phyloP scores from a whole-genome alignment of 2,888 invertebrate genomes.

The Aquatica leii region DNA sequence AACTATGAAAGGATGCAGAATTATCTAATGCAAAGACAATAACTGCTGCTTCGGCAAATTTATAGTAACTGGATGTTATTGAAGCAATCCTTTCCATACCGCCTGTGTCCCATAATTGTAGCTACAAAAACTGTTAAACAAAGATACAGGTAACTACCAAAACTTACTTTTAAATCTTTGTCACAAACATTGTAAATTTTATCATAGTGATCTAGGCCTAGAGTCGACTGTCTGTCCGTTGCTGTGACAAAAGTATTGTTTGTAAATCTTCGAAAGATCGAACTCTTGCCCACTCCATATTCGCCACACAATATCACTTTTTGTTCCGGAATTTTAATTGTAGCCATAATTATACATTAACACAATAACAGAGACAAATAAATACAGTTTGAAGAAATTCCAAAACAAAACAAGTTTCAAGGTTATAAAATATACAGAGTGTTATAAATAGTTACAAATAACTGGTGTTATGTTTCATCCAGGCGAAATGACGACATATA shows the following conservation, averaged over 20 bases:
- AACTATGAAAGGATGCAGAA: constrained; percentile 88
- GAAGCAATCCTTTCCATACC: constrained; percentile 97
- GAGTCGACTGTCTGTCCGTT: constrained; percentile 83
- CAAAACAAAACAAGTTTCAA: background rate
- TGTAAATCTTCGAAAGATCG: constrained; percentile 89
- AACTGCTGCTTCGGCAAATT: constrained; percentile 94
- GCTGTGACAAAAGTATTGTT: constrained; percentile 88
- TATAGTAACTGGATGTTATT: constrained; percentile 94
- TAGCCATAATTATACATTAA: constrained; percentile 67
- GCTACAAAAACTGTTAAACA: constrained; percentile 61
- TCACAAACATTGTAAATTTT: constrained; percentile 79
- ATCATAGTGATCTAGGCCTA: constrained; percentile 91
- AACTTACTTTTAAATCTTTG: constrained; percentile 78
- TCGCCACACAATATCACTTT: constrained; percentile 96
- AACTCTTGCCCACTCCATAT: constrained; percentile 95
- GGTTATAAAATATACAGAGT: background rate
- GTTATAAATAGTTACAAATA: too few species aligned
- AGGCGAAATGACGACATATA: too few species aligned
- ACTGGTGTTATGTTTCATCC: too few species aligned
- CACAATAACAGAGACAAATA: too few species aligned
- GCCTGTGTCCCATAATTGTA: constrained; percentile 96
- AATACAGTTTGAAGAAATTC: too few species aligned
- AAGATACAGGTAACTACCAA: constrained; percentile 40
- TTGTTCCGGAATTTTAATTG: constrained; percentile 82
- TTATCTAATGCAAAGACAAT: constrained; percentile 91